Percentiles rank a stretch among this genome's conserved stretches.
phyloP scores from a whole-genome alignment of 2,113 vertebrate species.

The Octodon degus region DNA sequence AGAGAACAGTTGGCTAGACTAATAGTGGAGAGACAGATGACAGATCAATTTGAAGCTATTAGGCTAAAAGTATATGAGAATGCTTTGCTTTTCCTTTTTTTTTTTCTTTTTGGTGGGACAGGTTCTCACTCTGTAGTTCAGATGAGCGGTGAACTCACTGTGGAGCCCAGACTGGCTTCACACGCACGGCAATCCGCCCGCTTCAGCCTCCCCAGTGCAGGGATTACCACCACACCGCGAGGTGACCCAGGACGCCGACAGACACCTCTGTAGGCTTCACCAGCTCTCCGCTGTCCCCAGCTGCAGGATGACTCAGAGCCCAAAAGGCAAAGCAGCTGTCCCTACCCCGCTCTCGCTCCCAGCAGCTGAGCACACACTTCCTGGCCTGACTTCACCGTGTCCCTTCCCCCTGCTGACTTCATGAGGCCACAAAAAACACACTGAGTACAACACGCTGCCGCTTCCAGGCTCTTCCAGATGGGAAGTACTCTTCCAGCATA shows the following conservation, averaged over 20 bases:
- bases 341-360: rapidly evolving
- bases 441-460: neutral
- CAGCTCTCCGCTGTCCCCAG: neutral
- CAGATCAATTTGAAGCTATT: neutral
- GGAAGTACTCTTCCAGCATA: neutral
- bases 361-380: neutral
- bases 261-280: neutral
- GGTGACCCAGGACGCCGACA: neutral
- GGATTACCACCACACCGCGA: neutral
- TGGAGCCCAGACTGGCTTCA: neutral
- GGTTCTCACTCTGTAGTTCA: neutral
- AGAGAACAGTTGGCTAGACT: neutral
- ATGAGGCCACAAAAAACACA: neutral
- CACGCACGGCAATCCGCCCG: neutral
- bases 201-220: neutral
- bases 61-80: neutral
- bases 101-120: neutral
- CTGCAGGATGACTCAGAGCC: neutral
- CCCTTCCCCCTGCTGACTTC: neutral
- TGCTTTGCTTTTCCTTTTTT: neutral
- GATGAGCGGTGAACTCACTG: neutral
- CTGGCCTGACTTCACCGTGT: neutral
- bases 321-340: neutral
- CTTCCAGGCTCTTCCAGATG: neutral
- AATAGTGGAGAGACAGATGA: neutral